A percentile compares a stretch with the other conserved stretches of the same genome.
These are phyloP conservation scores for Drosophila neotestacea DNA, from an alignment of 2,888 invertebrate species.

Conservation along the genomic window DNA sequence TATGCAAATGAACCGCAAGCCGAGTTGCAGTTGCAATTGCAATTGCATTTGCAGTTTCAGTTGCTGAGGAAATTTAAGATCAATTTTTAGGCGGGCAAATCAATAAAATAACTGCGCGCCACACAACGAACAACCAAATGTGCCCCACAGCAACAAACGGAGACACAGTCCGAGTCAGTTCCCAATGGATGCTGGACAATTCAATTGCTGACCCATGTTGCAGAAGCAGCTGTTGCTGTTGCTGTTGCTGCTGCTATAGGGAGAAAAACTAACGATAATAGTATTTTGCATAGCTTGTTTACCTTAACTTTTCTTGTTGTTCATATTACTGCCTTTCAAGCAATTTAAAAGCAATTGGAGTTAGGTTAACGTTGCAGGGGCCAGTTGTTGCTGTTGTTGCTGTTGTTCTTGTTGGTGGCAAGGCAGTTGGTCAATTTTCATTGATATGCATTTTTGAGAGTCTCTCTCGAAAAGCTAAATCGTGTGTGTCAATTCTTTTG, in stretches of 20 bases:
- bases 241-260: constrained; percentile 59
- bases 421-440: constrained; percentile 54
- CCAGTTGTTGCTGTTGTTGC: not conserved
- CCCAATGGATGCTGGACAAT: constrained; percentile 64
- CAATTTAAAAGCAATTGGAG: constrained; percentile 80
- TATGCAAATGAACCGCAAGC: constrained; percentile 57
- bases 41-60: constrained; percentile 30
- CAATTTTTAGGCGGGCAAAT: constrained; percentile 71
- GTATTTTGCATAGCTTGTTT: constrained; percentile 46
- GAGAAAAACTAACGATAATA: constrained; percentile 50
- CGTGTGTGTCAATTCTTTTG: constrained; percentile 77
- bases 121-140: constrained; percentile 30
- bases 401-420: not conserved
- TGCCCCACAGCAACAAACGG: constrained; percentile 21
- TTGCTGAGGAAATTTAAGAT: constrained; percentile 55
- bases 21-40: constrained; percentile 21
- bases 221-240: constrained; percentile 31
- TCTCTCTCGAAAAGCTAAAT: constrained; percentile 39
- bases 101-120: constrained; percentile 60
- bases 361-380: constrained; percentile 37
- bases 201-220: constrained; percentile 62
- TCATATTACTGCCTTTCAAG: constrained; percentile 40
- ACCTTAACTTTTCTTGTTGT: constrained; percentile 6
- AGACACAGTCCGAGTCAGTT: constrained; percentile 8
- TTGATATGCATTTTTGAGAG: constrained; percentile 65